Base-by-base conservation (phyloP, 1,140 invertebrate species). In the Psilanteris sp. region DNA sequence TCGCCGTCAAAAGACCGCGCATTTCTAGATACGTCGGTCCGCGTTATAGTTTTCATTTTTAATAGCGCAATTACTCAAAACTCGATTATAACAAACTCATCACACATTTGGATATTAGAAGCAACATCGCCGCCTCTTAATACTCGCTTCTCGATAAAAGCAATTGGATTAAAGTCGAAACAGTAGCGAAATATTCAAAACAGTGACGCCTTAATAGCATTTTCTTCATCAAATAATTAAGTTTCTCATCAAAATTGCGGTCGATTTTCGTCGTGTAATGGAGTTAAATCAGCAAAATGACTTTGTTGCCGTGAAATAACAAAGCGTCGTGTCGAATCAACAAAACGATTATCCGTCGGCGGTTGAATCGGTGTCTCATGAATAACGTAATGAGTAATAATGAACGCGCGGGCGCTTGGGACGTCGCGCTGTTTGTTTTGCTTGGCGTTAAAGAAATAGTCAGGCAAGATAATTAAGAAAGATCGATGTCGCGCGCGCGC, bases 371-470 rank as follows among this genome's bases (percentile, higher is more conserved):
- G 39, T 36, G 59, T 73, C 70, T 59, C 59, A 64, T 64, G 59
- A 64, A 73, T 66, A 73, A 59, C 26, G 54, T 74, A 74, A 74
- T 74, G 70, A 74, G 43, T 54, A 74, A 66, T 73, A 64, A 73
- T 73, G 68, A 71, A 44, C 62, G 29, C 59, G n/a, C n/a, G n/a
- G n/a, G n/a, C n/a, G n/a, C n/a, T n/a, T n/a, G 41, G 22, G 7
- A 37, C 34, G 50, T 48, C 44, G 66, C 67, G 34, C 26, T 62
- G 68, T 72, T 72, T 72, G 37, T 72, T 72, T 72, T 62, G 57
- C 31, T 27, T 39, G 34, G 55, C 55, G 48, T 61, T 61, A 44
- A 72, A 72, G 68, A 64, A 72, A 71, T 39, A 55, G 67, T 61
- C 55, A 11, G 50, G 39, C 57, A 48, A 50, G 46, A 71, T 71